Conservation (phyloP, 1,140 invertebrate species). For the Muscidifurax raptorellus region DNA sequence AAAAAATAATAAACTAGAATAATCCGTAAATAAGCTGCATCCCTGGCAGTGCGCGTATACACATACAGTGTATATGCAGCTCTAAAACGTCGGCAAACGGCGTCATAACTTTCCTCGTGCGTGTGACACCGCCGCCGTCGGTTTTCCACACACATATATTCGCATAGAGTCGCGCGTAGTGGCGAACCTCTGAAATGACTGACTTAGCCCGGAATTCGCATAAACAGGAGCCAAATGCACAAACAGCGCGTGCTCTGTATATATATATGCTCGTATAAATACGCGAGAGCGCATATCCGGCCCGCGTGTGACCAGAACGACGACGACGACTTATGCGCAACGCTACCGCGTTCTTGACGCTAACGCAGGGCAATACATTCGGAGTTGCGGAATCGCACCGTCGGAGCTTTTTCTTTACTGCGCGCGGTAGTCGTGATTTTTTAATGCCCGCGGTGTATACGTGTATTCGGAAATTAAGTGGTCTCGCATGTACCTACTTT, state of each 20-base stretch:
- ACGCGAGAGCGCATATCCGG: not conserved
- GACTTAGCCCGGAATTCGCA: conserved; percentile 41
- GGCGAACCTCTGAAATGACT: conserved; percentile 33
- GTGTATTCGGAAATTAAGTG: too few relatives aligned
- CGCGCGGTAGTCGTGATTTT: too few relatives aligned
- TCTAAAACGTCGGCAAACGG: not conserved
- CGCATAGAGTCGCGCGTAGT: not conserved
- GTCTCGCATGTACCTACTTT: too few relatives aligned
- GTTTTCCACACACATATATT: not conserved
- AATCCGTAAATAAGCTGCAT: not conserved
- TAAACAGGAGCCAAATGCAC: conserved; percentile 22
- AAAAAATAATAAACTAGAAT: not conserved
- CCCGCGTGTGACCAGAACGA: not conserved
- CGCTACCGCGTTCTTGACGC: conserved; percentile 2
- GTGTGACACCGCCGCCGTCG: not conserved
- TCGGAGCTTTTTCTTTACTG: not conserved
- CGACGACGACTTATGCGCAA: not conserved
- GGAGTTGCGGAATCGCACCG: not conserved
- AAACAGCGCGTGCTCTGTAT: not conserved
- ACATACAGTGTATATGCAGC: not conserved
- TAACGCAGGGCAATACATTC: conserved; percentile 13
- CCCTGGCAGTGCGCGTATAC: not conserved
- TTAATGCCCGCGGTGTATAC: too few relatives aligned
- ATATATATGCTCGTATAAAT: not conserved
- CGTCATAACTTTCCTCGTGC: conserved; percentile 20